phyloP scores from a whole-genome alignment of 2,888 invertebrate species.

The Poecilus cupreus region DNA sequence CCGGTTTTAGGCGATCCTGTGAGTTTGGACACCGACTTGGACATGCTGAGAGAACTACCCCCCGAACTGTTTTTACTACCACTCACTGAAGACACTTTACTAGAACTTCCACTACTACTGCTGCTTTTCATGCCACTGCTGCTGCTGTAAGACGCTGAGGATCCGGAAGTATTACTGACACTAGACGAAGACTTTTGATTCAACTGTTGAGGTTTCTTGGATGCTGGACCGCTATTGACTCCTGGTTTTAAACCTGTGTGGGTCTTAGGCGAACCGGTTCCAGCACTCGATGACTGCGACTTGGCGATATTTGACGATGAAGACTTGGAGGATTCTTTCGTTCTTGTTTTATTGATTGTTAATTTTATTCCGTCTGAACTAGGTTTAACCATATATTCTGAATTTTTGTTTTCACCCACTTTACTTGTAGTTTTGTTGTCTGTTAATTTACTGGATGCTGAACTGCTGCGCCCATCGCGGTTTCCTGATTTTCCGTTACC shows the following conservation, averaged over 20 bases:
- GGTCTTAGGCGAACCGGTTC: slow-evolving; percentile 83
- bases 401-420: slow-evolving; percentile 78
- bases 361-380: slow-evolving; percentile 93
- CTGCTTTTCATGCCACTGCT: slow-evolving; percentile 61
- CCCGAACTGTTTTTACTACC: slow-evolving; percentile 73
- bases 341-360: slow-evolving; percentile 91
- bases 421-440: slow-evolving; percentile 70
- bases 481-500: slow-evolving; percentile 66
- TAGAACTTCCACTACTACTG: slow-evolving; percentile 31
- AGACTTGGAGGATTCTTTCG: slow-evolving; percentile 79
- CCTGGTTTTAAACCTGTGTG: slow-evolving; percentile 89
- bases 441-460: slow-evolving; percentile 66
- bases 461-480: slow-evolving; percentile 62
- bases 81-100: slow-evolving; percentile 63
- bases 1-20: slow-evolving; percentile 78
- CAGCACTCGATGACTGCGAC: slow-evolving; percentile 70
- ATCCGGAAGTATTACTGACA: slow-evolving; percentile 55
- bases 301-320: slow-evolving; percentile 57
- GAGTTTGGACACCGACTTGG: slow-evolving; percentile 71
- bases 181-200: slow-evolving; percentile 66
- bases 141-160: slow-evolving; percentile 61
- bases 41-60: slow-evolving; percentile 65
- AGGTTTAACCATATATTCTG: slow-evolving; percentile 92
- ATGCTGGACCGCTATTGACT: slow-evolving; percentile 90
- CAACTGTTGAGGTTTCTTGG: slow-evolving; percentile 83